Conservation (phyloP, 2,113 vertebrate genomes). For the Emydocephalus ijimae region DNA sequence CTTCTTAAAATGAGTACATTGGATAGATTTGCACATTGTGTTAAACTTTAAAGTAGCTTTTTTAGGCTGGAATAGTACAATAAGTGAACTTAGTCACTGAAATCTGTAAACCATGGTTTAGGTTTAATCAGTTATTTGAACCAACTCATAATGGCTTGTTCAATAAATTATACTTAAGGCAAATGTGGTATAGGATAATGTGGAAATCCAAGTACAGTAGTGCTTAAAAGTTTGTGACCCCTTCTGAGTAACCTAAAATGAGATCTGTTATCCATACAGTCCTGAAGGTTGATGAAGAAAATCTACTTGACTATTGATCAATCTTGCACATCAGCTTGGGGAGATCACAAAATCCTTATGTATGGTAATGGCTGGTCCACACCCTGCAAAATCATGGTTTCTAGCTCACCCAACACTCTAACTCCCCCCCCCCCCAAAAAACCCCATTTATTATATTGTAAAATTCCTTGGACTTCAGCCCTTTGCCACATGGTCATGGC, state of each 20-base stretch:
- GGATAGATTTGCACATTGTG: neutral
- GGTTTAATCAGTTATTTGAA: neutral
- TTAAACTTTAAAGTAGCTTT: neutral
- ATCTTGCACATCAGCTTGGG: neutral
- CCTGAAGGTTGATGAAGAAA: neutral
- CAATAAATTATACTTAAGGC: neutral
- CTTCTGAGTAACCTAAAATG: neutral
- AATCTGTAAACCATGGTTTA: neutral
- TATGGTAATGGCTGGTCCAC: neutral
- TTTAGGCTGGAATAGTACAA: neutral
- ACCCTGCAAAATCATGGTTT: neutral
- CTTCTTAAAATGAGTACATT: neutral
- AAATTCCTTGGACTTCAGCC: neutral
- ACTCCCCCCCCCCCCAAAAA: neutral
- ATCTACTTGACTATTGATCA: neutral
- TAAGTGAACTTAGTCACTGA: neutral
- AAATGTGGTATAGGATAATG: neutral
- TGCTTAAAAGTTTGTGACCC: neutral
- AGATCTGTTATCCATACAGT: neutral
- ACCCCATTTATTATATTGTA: neutral
- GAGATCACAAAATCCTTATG: neutral
- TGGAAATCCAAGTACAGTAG: neutral
- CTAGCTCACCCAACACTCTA: neutral
- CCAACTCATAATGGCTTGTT: neutral
- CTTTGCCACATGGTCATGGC: neutral